These are phyloP conservation scores for Geopemphigus sp. DNA, from an alignment of 1,140 invertebrate genomes.

Conservation along the genomic window DNA sequence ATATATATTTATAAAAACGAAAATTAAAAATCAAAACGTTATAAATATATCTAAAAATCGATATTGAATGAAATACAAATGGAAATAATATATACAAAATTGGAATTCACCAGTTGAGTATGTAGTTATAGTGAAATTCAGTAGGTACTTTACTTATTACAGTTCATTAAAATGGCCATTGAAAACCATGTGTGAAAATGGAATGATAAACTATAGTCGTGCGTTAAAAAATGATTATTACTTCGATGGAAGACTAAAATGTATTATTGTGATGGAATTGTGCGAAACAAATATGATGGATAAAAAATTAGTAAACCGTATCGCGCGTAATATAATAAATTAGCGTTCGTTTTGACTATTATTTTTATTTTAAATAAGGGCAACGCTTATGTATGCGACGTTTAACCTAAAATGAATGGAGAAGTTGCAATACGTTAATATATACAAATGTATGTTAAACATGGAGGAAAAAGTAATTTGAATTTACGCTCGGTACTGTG, in stretches of 20 bases:
- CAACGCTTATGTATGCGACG: neutral
- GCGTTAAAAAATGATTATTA: constrained; percentile 2
- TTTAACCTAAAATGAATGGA: neutral
- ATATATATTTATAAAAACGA: neutral
- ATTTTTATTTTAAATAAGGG: neutral
- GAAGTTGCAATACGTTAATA: neutral
- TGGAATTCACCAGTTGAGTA: neutral
- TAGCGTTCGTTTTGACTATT: neutral
- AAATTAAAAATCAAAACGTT: neutral
- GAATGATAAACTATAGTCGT: neutral
- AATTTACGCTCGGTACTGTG: neutral
- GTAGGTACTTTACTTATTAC: no score
- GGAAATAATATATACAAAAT: neutral
- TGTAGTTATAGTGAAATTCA: no score
- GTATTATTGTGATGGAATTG: neutral
- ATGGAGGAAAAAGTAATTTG: neutral
- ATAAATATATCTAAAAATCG: neutral
- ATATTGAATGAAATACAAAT: neutral
- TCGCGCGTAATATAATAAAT: no score
- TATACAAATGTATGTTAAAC: no score
- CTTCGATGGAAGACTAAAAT: constrained; percentile 26
- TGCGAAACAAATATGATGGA: neutral
- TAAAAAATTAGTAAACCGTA: no score
- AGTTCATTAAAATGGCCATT: neutral
- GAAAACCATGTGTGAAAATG: neutral